Evolutionary conservation across 2,113 vertebrate genomes (phyloP), one percentile per base, ranked within the genome.

Genomic region (Panthera leo): DNA sequence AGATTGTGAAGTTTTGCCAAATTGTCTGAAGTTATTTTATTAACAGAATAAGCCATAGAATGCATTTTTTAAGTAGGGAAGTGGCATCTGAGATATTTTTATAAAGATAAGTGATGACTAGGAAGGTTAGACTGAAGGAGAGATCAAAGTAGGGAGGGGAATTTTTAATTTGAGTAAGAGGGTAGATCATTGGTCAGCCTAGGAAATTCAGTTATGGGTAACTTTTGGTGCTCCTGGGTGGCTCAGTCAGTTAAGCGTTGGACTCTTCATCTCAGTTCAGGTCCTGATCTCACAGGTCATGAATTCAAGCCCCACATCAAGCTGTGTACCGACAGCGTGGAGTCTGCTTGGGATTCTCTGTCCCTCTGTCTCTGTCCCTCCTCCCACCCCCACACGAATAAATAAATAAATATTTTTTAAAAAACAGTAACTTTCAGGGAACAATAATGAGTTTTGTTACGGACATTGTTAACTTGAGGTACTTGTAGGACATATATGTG

Each of bases 81-180:
- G 8, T 87, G 21, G 15, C 39, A 55, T 91, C n/a, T 85, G 45
- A 87, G 18, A 67, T 61, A 67, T 36, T 92, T 86, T 89, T 89
- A 78, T 65, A 7, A 83, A 83, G 89, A 51, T 89, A 94, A 61
- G 51, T 86, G 25, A 42, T 55, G 16, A 42, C 31, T 67, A 19
- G 48, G 31, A 65, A 71, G 25, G 23, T 14, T 45, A 84, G n/a
- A 34, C 31, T 84, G 42, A 93, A 93, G 82, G 93, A 78, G 34
- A 96, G 31, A 93, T 10, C 68, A 71, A 51, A 95, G 15, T 53
- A 94, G 23, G 31, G 25, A 78, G 31, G 16, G 83, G 42, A 78
- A 34, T 86, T 93, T 95, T 91, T 86, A 86, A 18, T 91, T 96
- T 96, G 88, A 3, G 25, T 79, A 31, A 58, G 23, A 88, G 42